Conservation (phyloP, 1,140 invertebrate species). For the Olivierus martensii region DNA sequence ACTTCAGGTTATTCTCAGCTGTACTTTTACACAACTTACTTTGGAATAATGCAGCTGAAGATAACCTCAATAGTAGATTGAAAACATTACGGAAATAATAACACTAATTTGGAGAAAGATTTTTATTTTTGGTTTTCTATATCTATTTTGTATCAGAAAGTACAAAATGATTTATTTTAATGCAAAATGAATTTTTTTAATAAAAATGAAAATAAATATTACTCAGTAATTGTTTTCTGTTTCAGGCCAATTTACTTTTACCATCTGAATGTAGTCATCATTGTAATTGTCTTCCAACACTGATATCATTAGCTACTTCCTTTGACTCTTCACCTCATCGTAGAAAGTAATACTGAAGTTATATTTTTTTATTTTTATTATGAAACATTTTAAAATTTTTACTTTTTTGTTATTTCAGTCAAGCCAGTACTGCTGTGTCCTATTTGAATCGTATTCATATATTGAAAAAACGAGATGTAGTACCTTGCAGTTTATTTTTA, state of each 20-base stretch:
- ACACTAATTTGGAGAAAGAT: no score
- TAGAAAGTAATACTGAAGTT: slow-evolving; percentile 24
- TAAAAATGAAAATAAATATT: no score
- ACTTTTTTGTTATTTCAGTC: slow-evolving; percentile 26
- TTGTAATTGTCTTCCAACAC: slow-evolving; percentile 60
- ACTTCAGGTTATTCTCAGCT: no score
- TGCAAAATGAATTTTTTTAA: no score
- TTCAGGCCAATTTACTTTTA: slow-evolving; percentile 47
- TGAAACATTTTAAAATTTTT: background rate
- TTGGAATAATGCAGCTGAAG: no score
- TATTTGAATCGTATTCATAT: slow-evolving; percentile 55
- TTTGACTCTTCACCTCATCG: slow-evolving; percentile 21
- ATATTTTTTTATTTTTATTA: background rate
- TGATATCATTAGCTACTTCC: slow-evolving; percentile 59
- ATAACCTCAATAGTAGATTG: no score
- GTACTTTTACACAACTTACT: no score
- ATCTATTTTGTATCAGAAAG: no score
- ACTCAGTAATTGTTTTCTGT: no score
- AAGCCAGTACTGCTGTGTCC: slow-evolving; percentile 60
- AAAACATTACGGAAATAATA: no score
- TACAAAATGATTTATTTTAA: no score
- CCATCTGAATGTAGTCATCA: slow-evolving; percentile 69
- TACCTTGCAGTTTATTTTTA: slow-evolving; percentile 64
- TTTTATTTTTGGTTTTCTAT: no score
- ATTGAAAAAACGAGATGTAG: slow-evolving; percentile 58